A percentile compares a stretch with the other conserved stretches of the same genome.
These are phyloP conservation scores for Baronia brevicornis DNA, from an alignment of 2,888 invertebrate species.

Conservation along the genomic window DNA sequence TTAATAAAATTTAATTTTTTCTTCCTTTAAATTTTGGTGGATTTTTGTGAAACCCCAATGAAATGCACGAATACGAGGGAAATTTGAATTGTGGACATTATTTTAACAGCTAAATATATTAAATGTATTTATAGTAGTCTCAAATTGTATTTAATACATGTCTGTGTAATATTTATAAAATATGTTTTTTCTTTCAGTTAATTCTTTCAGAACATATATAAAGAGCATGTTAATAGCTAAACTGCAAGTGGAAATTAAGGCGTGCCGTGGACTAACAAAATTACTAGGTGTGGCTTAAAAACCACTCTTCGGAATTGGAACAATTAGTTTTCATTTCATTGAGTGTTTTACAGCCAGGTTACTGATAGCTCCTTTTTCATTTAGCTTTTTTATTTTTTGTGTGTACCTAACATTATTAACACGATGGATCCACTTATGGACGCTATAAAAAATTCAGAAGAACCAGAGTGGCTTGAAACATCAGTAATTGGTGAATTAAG, in stretches of 20 bases:
- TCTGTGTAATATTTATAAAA: not conserved
- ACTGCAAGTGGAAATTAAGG: slow-evolving; percentile 30
- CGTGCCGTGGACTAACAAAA: slow-evolving; percentile 47
- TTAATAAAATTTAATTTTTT: too few species aligned
- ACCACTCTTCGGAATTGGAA: slow-evolving; percentile 61
- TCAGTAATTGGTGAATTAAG: slow-evolving; percentile 80
- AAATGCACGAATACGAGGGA: slow-evolving; percentile 15
- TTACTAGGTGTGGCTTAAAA: slow-evolving; percentile 50
- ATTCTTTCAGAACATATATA: too few species aligned
- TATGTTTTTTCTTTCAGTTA: too few species aligned
- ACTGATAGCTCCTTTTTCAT: slow-evolving; percentile 20
- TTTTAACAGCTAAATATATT: slow-evolving; percentile 2
- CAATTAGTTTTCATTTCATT: slow-evolving; percentile 53
- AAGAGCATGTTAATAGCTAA: slow-evolving; percentile 14
- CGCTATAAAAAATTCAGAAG: slow-evolving; percentile 58
- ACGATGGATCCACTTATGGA: slow-evolving; percentile 60
- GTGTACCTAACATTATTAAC: slow-evolving; percentile 12
- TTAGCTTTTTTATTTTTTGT: slow-evolving; percentile 16
- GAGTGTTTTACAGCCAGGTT: slow-evolving; percentile 34
- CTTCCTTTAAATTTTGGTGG: too few species aligned
- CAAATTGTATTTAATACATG: not conserved
- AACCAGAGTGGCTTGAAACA: slow-evolving; percentile 84
- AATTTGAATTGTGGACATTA: slow-evolving; percentile 15
- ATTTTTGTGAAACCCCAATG: slow-evolving; percentile 16
- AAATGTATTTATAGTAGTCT: too few species aligned